These are phyloP conservation scores for Morinoia aosen DNA, from an alignment of 2,888 invertebrate genomes.

Conservation along the genomic window DNA sequence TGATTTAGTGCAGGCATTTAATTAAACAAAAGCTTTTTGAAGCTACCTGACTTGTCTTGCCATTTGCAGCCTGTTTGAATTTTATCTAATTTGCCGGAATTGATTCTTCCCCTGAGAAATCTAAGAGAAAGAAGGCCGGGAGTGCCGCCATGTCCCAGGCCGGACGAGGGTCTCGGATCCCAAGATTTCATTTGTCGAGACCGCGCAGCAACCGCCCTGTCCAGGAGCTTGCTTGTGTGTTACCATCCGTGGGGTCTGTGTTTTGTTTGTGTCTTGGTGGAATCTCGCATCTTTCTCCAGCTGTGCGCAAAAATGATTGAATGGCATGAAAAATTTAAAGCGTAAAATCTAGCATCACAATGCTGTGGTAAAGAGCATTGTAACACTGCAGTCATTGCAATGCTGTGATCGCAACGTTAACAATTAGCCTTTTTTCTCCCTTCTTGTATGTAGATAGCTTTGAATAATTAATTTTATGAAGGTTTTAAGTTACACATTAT, in stretches of 20 bases:
- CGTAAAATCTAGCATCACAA: too few species aligned
- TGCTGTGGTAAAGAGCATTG: too few species aligned
- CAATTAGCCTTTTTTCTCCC: too few species aligned
- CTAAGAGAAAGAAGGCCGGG: background rate
- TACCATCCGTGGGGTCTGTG: background rate
- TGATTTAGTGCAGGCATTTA: background rate
- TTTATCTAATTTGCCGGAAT: background rate
- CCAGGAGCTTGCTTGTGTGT: background rate
- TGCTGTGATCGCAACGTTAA: too few species aligned
- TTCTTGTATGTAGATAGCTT: too few species aligned
- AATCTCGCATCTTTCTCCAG: background rate
- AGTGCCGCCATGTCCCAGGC: background rate
- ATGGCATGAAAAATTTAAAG: background rate
- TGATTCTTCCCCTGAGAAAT: background rate
- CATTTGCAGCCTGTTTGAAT: background rate
- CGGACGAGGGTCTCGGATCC: background rate
- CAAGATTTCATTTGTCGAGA: background rate
- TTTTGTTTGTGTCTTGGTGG: background rate
- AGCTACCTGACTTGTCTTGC: background rate
- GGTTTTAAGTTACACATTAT: too few species aligned
- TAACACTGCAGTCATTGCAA: too few species aligned
- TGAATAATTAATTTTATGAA: too few species aligned
- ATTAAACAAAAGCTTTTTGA: background rate
- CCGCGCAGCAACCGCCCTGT: background rate
- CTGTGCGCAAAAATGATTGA: background rate